These are phyloP conservation scores for Teinopalpus imperialis DNA, from an alignment of 2,888 invertebrate species.

Conservation along the genomic window DNA sequence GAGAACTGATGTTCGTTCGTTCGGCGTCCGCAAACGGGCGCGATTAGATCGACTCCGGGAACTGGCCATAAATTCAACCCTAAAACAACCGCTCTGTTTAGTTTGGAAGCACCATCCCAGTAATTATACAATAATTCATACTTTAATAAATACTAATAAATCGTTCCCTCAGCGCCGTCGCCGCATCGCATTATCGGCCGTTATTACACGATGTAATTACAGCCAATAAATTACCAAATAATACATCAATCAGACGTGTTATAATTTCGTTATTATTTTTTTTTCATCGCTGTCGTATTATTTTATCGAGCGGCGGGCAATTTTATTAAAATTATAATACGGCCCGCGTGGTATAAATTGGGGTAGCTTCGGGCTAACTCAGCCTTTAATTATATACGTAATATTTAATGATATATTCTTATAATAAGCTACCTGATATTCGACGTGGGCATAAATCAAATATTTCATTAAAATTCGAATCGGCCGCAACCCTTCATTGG, in stretches of 20 bases:
- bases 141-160: constrained; percentile 82
- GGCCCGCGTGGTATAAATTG: constrained; percentile 63
- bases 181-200: constrained; percentile 70
- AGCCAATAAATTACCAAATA: constrained; percentile 80
- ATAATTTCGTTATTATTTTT: constrained; percentile 73
- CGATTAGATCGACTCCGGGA: constrained; percentile 73
- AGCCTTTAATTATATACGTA: constrained; percentile 79
- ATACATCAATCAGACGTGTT: constrained; percentile 82
- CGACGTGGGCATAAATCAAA: constrained; percentile 76
- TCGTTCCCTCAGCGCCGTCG: constrained; percentile 62
- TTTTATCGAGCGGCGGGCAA: constrained; percentile 67
- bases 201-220: constrained; percentile 81
- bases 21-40: constrained; percentile 47
- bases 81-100: constrained; percentile 77
- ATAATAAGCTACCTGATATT: constrained; percentile 81
- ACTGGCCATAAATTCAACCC: constrained; percentile 73
- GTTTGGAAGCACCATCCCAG: constrained; percentile 75
- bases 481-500: constrained; percentile 75
- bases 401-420: constrained; percentile 80
- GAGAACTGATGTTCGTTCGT: neutral
- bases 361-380: constrained; percentile 74
- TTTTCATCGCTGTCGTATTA: constrained; percentile 39
- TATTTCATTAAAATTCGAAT: constrained; percentile 79
- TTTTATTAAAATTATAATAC: constrained; percentile 81
- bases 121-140: constrained; percentile 82